Evolutionary conservation across 2,797 vertebrate species (phyloP).

Genomic region (Lithobates sylvaticus): DNA sequence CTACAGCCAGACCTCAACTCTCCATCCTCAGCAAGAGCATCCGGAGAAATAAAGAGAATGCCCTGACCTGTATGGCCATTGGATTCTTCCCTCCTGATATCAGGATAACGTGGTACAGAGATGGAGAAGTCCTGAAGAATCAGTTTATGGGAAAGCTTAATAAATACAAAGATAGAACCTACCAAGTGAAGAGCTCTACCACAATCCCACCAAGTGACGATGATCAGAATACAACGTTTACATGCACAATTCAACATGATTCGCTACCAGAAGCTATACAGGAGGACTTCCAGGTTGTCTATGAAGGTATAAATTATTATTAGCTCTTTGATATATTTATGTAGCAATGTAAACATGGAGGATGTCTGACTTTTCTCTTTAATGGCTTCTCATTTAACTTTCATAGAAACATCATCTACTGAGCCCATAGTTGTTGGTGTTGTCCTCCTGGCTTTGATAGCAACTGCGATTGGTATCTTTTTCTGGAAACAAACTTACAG

Average conservation of each 20-base stretch:
- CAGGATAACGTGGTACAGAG: slow-evolving; percentile 3
- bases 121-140: not conserved
- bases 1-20: slow-evolving; percentile 22
- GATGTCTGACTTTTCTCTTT: no score
- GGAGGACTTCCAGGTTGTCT: slow-evolving; percentile 7
- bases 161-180: slow-evolving; percentile 31
- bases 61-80: not conserved
- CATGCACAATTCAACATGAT: not conserved
- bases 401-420: not conserved
- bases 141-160: not conserved
- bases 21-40: not conserved
- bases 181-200: slow-evolving; percentile 1
- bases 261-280: not conserved
- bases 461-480: not conserved
- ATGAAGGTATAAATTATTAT: slow-evolving; percentile 15
- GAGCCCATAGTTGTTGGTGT: not conserved
- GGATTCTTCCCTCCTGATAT: slow-evolving; percentile 34
- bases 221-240: not conserved
- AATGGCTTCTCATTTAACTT: not conserved
- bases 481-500: slow-evolving; percentile 4
- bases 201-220: not conserved
- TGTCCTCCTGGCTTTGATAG: not conserved
- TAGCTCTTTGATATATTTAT: no score
- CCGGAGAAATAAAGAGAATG: not conserved
- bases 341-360: no score